Evolutionary conservation across 2,888 invertebrate species (phyloP).

Genomic region (Phaonia tiefii): DNA sequence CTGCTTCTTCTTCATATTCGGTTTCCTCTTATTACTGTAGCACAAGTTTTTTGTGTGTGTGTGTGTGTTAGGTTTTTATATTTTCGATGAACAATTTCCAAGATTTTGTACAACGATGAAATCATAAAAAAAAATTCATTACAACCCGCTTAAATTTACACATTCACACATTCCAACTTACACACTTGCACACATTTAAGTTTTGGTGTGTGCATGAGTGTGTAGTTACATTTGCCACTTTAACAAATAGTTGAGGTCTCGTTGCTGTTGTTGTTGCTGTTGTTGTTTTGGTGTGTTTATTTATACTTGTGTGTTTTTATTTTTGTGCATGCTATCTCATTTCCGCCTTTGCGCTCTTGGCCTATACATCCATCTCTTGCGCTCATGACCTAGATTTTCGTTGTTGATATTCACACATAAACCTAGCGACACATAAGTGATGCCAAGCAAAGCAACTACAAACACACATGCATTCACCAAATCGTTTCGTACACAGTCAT

Average conservation of each 20-base stretch:
- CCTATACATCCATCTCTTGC: conserved; percentile 79
- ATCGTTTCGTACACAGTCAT: background rate
- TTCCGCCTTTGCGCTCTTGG: conserved; percentile 77
- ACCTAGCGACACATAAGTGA: conserved; percentile 14
- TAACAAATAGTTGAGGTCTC: conserved; percentile 57
- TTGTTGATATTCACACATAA: conserved; percentile 61
- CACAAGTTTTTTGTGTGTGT: conserved; percentile 12
- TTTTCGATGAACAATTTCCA: too few relatives aligned
- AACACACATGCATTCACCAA: conserved; percentile 8
- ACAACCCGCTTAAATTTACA: conserved; percentile 40
- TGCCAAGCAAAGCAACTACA: background rate
- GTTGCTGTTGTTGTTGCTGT: conserved; percentile 24
- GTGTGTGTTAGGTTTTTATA: background rate
- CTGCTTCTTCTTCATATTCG: background rate
- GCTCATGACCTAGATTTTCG: conserved; percentile 81
- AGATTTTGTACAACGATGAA: conserved; percentile 8
- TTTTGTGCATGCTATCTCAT: conserved; percentile 74
- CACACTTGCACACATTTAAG: conserved; percentile 26
- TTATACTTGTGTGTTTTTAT: conserved; percentile 41
- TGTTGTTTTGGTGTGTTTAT: conserved; percentile 23
- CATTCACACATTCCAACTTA: background rate
- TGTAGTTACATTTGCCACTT: conserved; percentile 59
- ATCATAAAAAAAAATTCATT: conserved; percentile 34
- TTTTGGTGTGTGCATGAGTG: background rate
- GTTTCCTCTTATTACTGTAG: conserved; percentile 10